Evolutionary conservation across 2,113 vertebrate species (phyloP), one percentile per base, ranked within the genome.

Genomic region (Syngnathus typhle): DNA sequence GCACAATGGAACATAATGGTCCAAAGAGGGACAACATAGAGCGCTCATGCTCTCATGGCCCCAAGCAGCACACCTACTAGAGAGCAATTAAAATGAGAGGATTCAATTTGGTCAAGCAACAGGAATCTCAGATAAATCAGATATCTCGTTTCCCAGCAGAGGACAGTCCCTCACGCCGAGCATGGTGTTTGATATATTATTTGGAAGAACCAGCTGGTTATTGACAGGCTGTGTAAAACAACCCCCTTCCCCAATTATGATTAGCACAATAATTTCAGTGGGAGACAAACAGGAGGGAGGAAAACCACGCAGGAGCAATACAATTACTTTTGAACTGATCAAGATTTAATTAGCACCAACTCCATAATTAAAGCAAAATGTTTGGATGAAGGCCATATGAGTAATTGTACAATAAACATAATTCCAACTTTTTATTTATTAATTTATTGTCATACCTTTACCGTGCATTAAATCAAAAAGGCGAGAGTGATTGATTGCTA

Each of bases 331-430:
- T 94, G 91, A 94, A 97, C 93, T 94, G 96, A 98, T 96, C 92
- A 95, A 95, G 95, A 96, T 97, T 97, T 97, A 97, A 98, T 97
- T 96, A 95, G 92, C 95, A 91, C 93, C 96, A 94, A 98, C 93
- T 93, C 93, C 87, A 90, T 95, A 96, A 96, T 98, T 97, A 97
- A 96, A 96, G 94, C 96, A 94, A 89, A 93, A 94, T 92, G 90
- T 94, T 94, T 94, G 74, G 82, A 92, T 94, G 93, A 92, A 88
- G 79, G 93, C 93, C 93, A 67, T 76, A 71, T 77, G 78, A 66
- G 65, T 64, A 23, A 41, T 41, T 13, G 18, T 49, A 7, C 15
- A 10, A 60, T n/a, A 60, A 49, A 49, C 3, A n/a, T n/a, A 52
- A 10, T n/a, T 52, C 8, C 19, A 51, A n/a, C 1, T 21, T n/a